These are phyloP conservation scores for Cavia porcellus DNA, from an alignment of 2,113 vertebrate species.

Conservation along the genomic window DNA sequence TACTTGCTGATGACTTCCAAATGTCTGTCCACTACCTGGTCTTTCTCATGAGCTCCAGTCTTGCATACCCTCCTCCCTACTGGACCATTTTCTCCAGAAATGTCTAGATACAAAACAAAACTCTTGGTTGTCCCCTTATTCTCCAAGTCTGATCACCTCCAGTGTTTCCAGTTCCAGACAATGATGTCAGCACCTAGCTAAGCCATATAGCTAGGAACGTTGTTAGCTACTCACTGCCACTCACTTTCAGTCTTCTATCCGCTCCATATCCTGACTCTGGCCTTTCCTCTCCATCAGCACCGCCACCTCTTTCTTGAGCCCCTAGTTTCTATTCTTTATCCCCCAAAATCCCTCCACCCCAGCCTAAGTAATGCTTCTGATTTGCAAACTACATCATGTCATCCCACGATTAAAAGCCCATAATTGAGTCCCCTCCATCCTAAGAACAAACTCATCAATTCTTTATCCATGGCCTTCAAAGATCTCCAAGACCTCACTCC, in stretches of 20 bases:
- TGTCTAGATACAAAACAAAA: neutral
- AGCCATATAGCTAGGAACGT: too few species aligned
- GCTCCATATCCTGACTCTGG: neutral
- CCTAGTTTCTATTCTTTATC: neutral
- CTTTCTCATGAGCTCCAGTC: neutral
- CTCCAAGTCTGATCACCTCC: neutral
- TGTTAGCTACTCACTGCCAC: neutral
- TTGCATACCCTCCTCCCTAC: neutral
- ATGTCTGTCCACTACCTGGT: neutral
- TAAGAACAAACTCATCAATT: neutral
- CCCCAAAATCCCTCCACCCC: neutral
- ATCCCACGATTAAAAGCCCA: neutral
- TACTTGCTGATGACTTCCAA: neutral
- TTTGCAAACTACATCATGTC: neutral
- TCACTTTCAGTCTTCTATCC: neutral
- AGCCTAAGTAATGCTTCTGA: neutral
- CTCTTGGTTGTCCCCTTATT: neutral
- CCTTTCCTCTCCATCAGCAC: neutral
- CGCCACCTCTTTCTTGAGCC: neutral
- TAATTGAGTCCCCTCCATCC: neutral
- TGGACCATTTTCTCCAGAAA: neutral
- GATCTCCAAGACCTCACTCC: neutral
- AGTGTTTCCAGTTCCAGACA: neutral
- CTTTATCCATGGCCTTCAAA: neutral
- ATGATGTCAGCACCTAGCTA: neutral